These are phyloP conservation scores for Dolichoris vasculosae DNA, from an alignment of 1,140 invertebrate species.

Conservation along the genomic window DNA sequence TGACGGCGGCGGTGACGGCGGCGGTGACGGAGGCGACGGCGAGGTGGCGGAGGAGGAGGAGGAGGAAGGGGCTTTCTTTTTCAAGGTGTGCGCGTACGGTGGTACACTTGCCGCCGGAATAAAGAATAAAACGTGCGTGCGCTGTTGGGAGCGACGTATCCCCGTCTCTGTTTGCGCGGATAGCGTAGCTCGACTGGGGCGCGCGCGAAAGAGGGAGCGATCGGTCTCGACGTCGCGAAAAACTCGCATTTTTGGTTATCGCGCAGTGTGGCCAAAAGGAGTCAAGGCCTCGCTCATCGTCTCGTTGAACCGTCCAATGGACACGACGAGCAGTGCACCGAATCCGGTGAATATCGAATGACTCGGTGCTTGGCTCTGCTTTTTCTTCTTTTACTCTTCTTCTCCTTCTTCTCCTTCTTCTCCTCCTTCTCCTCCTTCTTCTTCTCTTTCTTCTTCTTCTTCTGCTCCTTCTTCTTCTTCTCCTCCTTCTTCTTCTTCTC, in stretches of 20 bases:
- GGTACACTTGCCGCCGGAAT: slow-evolving; percentile 10
- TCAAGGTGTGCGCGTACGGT: not conserved
- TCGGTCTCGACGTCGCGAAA: slow-evolving; percentile 4
- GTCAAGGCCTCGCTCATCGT: not conserved
- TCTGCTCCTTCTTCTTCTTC: not conserved
- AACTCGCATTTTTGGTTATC: slow-evolving; percentile 13
- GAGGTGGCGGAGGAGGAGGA: no score
- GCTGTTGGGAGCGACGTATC: not conserved
- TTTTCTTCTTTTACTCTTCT: no score
- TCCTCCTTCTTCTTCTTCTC: not conserved
- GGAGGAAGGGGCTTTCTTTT: no score
- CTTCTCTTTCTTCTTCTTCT: not conserved
- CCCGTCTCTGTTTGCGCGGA: not conserved
- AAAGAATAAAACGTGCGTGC: slow-evolving; percentile 45
- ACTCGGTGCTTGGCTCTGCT: no score
- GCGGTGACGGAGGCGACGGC: no score
- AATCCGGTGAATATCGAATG: not conserved
- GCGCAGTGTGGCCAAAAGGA: not conserved
- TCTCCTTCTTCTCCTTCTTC: not conserved
- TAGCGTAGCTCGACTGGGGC: not conserved
- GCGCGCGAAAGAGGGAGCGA: not conserved
- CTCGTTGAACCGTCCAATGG: not conserved
- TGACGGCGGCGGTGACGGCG: no score
- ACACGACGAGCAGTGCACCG: not conserved
- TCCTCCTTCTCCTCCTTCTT: no score